Evolutionary conservation across 2,113 vertebrate genomes (phyloP), one percentile per base, ranked within the genome.

Genomic region (Pelusios castaneus): DNA sequence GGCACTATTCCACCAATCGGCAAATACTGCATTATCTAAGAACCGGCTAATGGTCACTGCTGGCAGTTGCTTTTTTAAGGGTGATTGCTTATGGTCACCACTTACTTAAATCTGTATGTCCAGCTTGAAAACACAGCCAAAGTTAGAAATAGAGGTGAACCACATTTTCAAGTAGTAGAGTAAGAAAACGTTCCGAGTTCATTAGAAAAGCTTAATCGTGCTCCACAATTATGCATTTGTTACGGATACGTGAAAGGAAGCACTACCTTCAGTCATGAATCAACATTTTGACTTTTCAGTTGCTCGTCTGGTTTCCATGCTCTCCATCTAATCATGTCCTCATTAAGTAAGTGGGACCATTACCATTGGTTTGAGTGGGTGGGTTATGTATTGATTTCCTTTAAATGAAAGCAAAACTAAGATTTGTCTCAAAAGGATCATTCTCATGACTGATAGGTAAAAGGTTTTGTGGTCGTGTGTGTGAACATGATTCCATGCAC

Each of bases 11-110:
- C 31, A 34, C 88, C 78, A 3, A 5, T 60, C n/a, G 47, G 81
- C 52, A 95, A 93, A 84, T 19, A 31, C 47, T 49, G 79, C 58
- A 82, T 73, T 95, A 51, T 84, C 58, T 95, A 56, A 86, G 89
- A 95, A 96, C 38, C 43, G 4, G 0, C 51, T 6, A 0, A 80
- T 94, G 78, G 45, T 86, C 86, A 89, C 19, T 21, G 21, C 11
- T 93, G 89, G 81, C 51, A 93, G 78, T 80, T 76, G 51, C 73
- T 89, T 86, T 93, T 91, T 85, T 70, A 14, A 88, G 55, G 84
- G 45, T 94, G 70, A 60, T 91, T 79, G 75, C 52, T 70, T 45
- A 91, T 55, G 21, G 88, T 31, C 85, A 93, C 82, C 38, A 90
- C 43, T 77, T 0, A 0, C 54, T 91, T 82, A 93, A 93, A 87